phyloP scores from a whole-genome alignment of 2,888 invertebrate genomes.

The Agrotis clavis region DNA sequence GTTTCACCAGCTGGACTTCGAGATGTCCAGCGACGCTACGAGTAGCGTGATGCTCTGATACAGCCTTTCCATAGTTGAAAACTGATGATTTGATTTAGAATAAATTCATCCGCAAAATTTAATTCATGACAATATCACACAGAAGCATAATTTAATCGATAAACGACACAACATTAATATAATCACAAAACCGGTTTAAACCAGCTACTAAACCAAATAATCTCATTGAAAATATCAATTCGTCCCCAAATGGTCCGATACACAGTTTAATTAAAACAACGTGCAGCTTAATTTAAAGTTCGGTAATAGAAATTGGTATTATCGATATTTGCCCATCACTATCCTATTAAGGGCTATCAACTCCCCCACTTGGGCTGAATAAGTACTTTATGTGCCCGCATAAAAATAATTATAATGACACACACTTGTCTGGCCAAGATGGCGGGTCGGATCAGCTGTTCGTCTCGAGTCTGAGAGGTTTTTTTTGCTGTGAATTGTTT shows the following conservation, averaged over 20 bases:
- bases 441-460: conserved; percentile 32
- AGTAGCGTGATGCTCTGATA: too few relatives aligned
- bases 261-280: conserved; percentile 66
- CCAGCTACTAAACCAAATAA: conserved; percentile 48
- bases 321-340: conserved; percentile 71
- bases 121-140: not conserved
- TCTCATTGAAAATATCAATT: conserved; percentile 70
- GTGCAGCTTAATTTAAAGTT: conserved; percentile 55
- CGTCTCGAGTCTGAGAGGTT: conserved; percentile 16
- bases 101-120: conserved; percentile 5
- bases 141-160: conserved; percentile 25
- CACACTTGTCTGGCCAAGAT: conserved; percentile 41
- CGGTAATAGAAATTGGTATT: conserved; percentile 56
- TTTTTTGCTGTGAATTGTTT: not conserved
- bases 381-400: conserved; percentile 56
- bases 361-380: conserved; percentile 56
- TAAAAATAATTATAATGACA: conserved; percentile 60
- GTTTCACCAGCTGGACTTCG: too few relatives aligned
- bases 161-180: conserved; percentile 21
- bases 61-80: not conserved
- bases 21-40: too few relatives aligned
- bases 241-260: conserved; percentile 57
- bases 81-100: too few relatives aligned
- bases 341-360: conserved; percentile 72
- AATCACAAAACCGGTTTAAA: conserved; percentile 21